Evolutionary conservation across 2,888 invertebrate species (phyloP).

Genomic region (Lasioglossum figueresi): DNA sequence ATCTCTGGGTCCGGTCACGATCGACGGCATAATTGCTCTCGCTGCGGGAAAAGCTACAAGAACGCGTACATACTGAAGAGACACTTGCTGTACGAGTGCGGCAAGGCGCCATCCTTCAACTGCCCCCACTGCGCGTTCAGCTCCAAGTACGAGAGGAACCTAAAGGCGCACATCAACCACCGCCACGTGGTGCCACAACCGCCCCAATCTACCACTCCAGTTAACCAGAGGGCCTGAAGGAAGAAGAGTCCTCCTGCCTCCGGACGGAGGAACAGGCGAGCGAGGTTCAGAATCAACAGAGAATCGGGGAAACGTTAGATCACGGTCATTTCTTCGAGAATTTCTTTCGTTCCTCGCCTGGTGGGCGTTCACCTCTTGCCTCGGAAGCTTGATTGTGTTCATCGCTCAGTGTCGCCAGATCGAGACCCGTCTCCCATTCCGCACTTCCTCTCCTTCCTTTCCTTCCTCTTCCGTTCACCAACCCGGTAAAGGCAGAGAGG

Average conservation of each 20-base stretch:
- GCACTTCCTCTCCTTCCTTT: too few species aligned
- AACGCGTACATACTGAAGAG: slow-evolving; percentile 87
- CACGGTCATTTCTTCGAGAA: background rate
- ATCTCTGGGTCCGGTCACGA: slow-evolving; percentile 60
- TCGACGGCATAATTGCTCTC: slow-evolving; percentile 84
- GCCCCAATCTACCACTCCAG: slow-evolving; percentile 49
- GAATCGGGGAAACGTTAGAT: slow-evolving; percentile 23
- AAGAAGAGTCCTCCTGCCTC: background rate
- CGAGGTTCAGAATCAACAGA: background rate
- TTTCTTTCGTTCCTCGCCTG: background rate
- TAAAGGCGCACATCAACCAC: slow-evolving; percentile 83
- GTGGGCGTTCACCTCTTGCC: background rate
- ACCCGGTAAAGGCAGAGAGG: too few species aligned
- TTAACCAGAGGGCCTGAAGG: slow-evolving; percentile 77
- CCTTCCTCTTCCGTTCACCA: too few species aligned
- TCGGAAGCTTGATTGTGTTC: background rate
- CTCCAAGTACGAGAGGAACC: slow-evolving; percentile 83
- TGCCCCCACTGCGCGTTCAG: slow-evolving; percentile 84
- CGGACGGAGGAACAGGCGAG: background rate
- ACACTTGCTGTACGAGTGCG: slow-evolving; percentile 85
- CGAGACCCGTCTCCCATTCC: too few species aligned
- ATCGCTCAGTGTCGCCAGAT: too few species aligned
- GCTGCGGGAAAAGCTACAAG: slow-evolving; percentile 87
- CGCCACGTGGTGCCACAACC: slow-evolving; percentile 75
- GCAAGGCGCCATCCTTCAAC: slow-evolving; percentile 83